phyloP scores from a whole-genome alignment of 2,888 invertebrate species.

The Drosophila quinaria region DNA sequence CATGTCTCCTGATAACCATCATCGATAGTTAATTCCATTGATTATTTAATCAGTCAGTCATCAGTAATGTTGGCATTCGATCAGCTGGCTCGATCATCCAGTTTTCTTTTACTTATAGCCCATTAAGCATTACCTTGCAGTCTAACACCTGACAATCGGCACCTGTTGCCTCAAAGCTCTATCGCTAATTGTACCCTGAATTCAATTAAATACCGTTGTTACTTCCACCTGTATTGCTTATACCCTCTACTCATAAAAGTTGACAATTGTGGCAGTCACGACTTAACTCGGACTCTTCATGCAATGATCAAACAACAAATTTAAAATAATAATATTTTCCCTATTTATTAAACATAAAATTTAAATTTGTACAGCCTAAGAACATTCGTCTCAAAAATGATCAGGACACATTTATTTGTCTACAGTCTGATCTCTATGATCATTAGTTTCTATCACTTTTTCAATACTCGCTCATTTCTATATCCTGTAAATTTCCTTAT shows the following conservation, averaged over 20 bases:
- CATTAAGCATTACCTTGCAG: constrained; percentile 31
- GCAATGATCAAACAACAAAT: background rate
- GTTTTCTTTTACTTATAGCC: constrained; percentile 6
- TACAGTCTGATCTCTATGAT: no score
- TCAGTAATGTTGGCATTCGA: constrained; percentile 1
- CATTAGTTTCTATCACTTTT: no score
- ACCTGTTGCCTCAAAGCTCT: constrained; percentile 18
- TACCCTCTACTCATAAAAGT: constrained; percentile 13
- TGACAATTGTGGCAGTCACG: no score
- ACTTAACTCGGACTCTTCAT: background rate
- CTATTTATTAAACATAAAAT: background rate
- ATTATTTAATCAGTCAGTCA: background rate
- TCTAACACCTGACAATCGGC: constrained; percentile 18
- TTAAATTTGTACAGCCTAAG: no score
- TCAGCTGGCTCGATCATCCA: constrained; percentile 10
- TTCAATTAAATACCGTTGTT: constrained; percentile 22
- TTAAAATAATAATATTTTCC: background rate
- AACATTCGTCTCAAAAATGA: no score
- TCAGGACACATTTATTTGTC: no score
- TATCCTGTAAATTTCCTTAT: background rate
- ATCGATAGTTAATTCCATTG: background rate
- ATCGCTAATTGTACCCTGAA: constrained; percentile 30
- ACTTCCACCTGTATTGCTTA: constrained; percentile 2
- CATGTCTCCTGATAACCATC: constrained; percentile 19
- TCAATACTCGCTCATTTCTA: background rate